phyloP scores from a whole-genome alignment of 2,113 vertebrate species.

The Hypocryptadius cinnamomeus region DNA sequence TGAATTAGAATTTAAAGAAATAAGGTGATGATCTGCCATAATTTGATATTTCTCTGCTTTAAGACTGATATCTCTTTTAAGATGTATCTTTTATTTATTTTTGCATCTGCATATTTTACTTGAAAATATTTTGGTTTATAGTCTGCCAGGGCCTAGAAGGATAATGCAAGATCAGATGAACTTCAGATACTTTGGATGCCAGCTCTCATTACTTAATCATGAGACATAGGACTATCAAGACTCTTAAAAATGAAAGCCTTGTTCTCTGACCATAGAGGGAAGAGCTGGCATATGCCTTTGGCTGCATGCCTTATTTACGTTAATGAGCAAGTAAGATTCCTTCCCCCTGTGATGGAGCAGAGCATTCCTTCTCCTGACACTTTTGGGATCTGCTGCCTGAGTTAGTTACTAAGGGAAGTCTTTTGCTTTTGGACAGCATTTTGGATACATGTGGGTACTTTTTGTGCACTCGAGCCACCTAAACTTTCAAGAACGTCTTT shows the following conservation, averaged over 20 bases:
- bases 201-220: slow-evolving; percentile 79
- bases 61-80: background rate
- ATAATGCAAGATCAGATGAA: slow-evolving; percentile 75
- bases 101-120: slow-evolving; percentile 21
- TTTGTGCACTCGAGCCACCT: background rate
- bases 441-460: background rate
- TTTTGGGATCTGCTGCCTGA: background rate
- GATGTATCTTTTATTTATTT: background rate
- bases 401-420: background rate
- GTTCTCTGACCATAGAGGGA: slow-evolving; percentile 47
- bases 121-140: slow-evolving; percentile 55
- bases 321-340: slow-evolving; percentile 68
- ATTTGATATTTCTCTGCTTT: background rate
- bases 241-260: slow-evolving; percentile 66
- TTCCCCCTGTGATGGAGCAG: background rate
- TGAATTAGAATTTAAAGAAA: background rate
- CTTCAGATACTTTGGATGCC: slow-evolving; percentile 57
- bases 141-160: slow-evolving; percentile 44
- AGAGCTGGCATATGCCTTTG: slow-evolving; percentile 64
- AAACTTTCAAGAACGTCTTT: background rate
- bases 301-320: slow-evolving; percentile 65
- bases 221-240: slow-evolving; percentile 69
- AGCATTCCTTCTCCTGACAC: background rate
- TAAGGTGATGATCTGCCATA: background rate
- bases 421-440: background rate